These are phyloP conservation scores for Microtus pennsylvanicus DNA, from an alignment of 2,113 vertebrate genomes.

Conservation along the genomic window DNA sequence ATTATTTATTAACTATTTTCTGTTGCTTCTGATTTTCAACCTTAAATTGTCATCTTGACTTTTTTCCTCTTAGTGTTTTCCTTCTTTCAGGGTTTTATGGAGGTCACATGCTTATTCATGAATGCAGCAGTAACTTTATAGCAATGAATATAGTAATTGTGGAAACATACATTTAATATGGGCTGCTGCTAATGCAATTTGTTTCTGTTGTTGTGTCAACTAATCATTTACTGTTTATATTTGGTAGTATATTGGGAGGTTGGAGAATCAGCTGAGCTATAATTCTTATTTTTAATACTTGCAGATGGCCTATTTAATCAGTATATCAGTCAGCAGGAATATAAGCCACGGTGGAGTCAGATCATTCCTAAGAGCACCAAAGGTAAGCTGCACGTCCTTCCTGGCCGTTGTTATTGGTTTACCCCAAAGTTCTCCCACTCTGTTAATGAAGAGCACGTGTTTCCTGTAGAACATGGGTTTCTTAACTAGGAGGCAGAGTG, in stretches of 20 bases:
- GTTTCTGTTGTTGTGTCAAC: slow-evolving; percentile 18
- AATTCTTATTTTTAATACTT: slow-evolving; percentile 70
- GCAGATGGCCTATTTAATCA: slow-evolving; percentile 98
- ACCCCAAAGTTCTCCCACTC: neutral
- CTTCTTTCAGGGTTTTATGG: neutral
- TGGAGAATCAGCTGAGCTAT: slow-evolving; percentile 23
- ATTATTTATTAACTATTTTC: neutral
- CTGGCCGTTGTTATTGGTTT: neutral
- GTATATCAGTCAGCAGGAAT: slow-evolving; percentile 99
- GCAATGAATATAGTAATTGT: neutral
- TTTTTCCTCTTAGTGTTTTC: neutral
- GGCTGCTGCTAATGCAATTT: slow-evolving; percentile 61
- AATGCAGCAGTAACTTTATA: neutral
- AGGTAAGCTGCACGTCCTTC: slow-evolving; percentile 86
- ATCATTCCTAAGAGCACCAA: slow-evolving; percentile 99
- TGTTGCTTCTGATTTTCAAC: neutral
- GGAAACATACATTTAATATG: slow-evolving; percentile 62
- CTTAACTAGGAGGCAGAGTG: slow-evolving; percentile 8
- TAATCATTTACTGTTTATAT: slow-evolving; percentile 65
- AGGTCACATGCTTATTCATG: neutral
- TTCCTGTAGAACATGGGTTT: neutral
- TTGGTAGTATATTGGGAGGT: slow-evolving; percentile 40
- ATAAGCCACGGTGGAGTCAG: slow-evolving; percentile 99
- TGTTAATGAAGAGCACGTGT: neutral
- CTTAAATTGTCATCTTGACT: neutral